A percentile compares a stretch with the other conserved stretches of the same genome.
These are phyloP conservation scores for Aporophyla lueneburgensis DNA, from an alignment of 2,888 invertebrate genomes.

Conservation along the genomic window DNA sequence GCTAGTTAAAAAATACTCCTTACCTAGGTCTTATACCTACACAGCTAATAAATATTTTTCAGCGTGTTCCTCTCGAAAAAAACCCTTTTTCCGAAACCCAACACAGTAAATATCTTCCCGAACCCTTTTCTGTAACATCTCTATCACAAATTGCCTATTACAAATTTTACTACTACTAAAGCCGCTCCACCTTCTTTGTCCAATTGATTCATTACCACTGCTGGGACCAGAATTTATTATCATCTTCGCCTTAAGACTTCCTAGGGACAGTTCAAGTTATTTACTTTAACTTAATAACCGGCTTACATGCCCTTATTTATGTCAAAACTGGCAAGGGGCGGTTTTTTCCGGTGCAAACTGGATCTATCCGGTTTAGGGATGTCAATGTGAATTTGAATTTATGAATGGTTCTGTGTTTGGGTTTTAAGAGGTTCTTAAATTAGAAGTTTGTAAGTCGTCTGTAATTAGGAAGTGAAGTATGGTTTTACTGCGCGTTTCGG, in stretches of 20 bases:
- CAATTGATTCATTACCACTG: conserved; percentile 68
- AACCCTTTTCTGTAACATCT: conserved; percentile 54
- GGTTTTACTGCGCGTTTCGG: conserved; percentile 4
- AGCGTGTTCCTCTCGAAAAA: conserved; percentile 9
- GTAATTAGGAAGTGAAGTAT: conserved; percentile 47
- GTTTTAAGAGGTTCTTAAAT: conserved; percentile 58
- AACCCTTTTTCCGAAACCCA: conserved; percentile 1
- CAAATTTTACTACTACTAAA: conserved; percentile 50
- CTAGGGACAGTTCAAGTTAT: conserved; percentile 73
- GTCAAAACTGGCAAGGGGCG: conserved; percentile 62
- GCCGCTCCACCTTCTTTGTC: conserved; percentile 55
- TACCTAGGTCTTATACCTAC: neutral
- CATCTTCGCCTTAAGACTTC: conserved; percentile 63
- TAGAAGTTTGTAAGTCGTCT: conserved; percentile 53
- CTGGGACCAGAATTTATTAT: conserved; percentile 64
- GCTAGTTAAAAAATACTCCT: neutral
- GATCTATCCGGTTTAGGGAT: conserved; percentile 66
- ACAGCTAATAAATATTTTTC: conserved; percentile 18
- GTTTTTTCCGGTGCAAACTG: conserved; percentile 67
- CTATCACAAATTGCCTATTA: conserved; percentile 59
- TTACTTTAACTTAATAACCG: conserved; percentile 77
- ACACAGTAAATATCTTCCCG: conserved; percentile 31
- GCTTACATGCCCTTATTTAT: conserved; percentile 75
- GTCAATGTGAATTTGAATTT: conserved; percentile 69
- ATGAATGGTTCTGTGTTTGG: conserved; percentile 60